Base-by-base conservation (phyloP, 35 echinoderm and acorn worm species). In the Ophiothrix spiculata region DNA sequence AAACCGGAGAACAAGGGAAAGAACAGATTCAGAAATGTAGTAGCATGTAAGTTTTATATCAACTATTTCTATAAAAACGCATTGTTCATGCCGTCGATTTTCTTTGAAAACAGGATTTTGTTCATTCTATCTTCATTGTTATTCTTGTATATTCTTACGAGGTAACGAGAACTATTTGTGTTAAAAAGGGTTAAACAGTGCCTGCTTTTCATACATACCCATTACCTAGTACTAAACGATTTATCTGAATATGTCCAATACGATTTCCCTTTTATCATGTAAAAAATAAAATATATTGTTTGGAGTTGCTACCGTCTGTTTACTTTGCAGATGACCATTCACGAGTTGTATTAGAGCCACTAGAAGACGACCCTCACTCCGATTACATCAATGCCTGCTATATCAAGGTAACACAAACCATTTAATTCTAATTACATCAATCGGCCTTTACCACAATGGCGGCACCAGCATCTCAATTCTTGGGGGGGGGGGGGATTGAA, bases 321-420 rank as follows among this genome's bases (percentile, higher is more conserved):
- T 79, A 3, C 23, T 76, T 77, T 79, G 0, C 38, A 92, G 91
- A 92, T 88, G 91, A 92, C 38, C 79, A 92, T 80, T 83, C 78
- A 4, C 86, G 91, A 40, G 91, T 92, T 34, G 69, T 75, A 0
- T 46, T 92, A 31, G 90, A 92, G 29, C 21, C 34, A 49, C 32
- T 74, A 16, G 64, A 82, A 28, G 85, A 81, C 31, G 79, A 76
- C 36, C 77, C 56, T 17, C 75, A 80, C 35, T 92, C 85, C 1
- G 91, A 87, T 36, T 92, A 92, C 75, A 88, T 92, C 73, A 92
- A 92, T 79, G 91, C 91, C 15, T 83, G 73, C 33, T 92, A 92
- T 35, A 84, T 92, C 28, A 81, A 84, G 80, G 91, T 92, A n/a
- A n/a, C n/a, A n/a, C n/a, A n/a, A n/a, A n/a, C n/a, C n/a, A n/a